A percentile compares a stretch with the other conserved stretches of the same genome.
phyloP scores from a whole-genome alignment of 2,888 invertebrate species.

The Eretmocerus hayati region DNA sequence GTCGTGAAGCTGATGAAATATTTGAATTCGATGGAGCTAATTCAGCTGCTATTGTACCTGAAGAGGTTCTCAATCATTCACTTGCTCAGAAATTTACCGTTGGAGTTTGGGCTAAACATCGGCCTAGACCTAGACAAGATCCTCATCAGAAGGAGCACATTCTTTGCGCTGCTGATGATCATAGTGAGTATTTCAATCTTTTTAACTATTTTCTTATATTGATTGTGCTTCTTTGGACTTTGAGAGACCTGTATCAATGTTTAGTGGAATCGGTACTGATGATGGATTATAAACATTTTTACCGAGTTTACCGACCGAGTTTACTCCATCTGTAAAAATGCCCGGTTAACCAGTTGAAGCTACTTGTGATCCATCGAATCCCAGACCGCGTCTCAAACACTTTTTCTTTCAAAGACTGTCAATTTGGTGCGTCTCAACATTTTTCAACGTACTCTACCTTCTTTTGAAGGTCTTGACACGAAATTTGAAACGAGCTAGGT shows the following conservation, averaged over 20 bases:
- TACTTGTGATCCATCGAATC: too few species aligned
- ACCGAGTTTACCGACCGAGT: too few species aligned
- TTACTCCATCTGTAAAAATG: too few species aligned
- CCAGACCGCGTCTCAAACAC: too few species aligned
- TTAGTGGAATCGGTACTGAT: too few species aligned
- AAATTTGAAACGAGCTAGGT: too few species aligned
- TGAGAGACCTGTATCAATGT: not conserved
- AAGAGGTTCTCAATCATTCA: constrained; percentile 65
- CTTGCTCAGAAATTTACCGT: constrained; percentile 81
- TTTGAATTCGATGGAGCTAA: constrained; percentile 91
- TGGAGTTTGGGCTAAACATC: constrained; percentile 93
- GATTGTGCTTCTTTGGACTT: not conserved
- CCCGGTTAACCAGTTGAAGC: too few species aligned
- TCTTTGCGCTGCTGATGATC: constrained; percentile 94
- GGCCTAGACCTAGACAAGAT: constrained; percentile 68
- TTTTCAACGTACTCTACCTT: too few species aligned
- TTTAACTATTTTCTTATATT: not conserved
- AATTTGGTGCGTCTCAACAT: too few species aligned
- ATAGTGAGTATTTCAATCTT: constrained; percentile 62
- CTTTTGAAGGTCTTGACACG: too few species aligned
- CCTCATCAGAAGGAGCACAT: constrained; percentile 94
- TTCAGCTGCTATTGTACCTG: constrained; percentile 80
- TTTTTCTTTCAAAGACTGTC: too few species aligned
- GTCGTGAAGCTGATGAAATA: constrained; percentile 77
- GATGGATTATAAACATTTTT: too few species aligned